Base-by-base conservation (phyloP, 2,888 invertebrate species). In the Phragmatobia fuliginosa region DNA sequence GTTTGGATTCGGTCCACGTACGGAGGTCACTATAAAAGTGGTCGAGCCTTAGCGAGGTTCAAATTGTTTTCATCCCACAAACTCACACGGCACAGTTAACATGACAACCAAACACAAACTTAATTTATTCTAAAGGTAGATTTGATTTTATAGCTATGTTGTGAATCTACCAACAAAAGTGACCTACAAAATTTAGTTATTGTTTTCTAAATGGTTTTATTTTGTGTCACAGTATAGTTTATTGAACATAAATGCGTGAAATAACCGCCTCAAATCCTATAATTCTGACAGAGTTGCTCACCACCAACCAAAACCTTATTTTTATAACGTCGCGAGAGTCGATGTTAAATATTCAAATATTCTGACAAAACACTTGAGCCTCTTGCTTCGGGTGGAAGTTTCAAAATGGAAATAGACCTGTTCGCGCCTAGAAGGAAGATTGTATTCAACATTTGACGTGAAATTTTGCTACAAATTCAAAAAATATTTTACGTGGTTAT, bases 291-390 rank as follows among this genome's bases (percentile, higher is more conserved):
- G 70, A 73, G 74, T 77, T 77, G 73, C 79, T 82, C 74, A 71
- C 73, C 69, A 77, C 77, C 79, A 78, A 84, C 88, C 88, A 88
- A 87, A 86, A 90, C 88, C 86, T 89, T 87, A 89, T 91, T 90
- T 90, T 87, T 84, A 88, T 89, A 89, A 89, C 85, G 85, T 82
- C 86, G 85, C 86, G 83, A 85, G 88, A 83, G 85, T 87, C 84
- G 81, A 89, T 88, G 90, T 87, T 92, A 90, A 92, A 90, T 93
- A 93, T 93, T 93, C 91, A 93, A 91, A 93, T 93, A 92, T 93
- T 92, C 92, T 87, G 90, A 87, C 88, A 85, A 90, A 88, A 87
- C 90, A 90, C 91, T 92, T 91, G 92, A 91, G 90, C 88, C 89
- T 85, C 82, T 83, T 88, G 90, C 88, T 88, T 84, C 86, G 83